Evolutionary conservation across 2,888 invertebrate species (phyloP).

Genomic region (Hirtodrosophila confusa): DNA sequence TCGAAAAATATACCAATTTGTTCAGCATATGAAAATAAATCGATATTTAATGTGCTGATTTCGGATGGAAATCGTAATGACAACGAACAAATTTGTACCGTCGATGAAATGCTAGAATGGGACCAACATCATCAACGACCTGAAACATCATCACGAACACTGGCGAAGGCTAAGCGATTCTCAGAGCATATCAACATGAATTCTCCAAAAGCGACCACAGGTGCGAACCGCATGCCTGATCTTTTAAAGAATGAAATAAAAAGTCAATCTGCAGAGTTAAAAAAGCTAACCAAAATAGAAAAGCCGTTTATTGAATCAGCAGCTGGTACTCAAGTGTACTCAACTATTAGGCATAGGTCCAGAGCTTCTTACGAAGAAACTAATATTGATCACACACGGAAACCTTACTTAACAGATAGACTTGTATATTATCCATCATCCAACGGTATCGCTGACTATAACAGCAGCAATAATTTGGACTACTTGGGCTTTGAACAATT

Average conservation of each 20-base stretch:
- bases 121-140: slow-evolving; percentile 61
- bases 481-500: slow-evolving; percentile 56
- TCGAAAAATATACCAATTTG: slow-evolving; percentile 84
- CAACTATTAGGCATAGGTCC: neutral
- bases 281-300: slow-evolving; percentile 2
- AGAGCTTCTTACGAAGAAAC: slow-evolving; percentile 59
- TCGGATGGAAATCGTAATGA: slow-evolving; percentile 37
- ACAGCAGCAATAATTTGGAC: slow-evolving; percentile 81
- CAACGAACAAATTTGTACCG: slow-evolving; percentile 49
- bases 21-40: slow-evolving; percentile 84
- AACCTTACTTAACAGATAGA: slow-evolving; percentile 88
- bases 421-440: slow-evolving; percentile 91
- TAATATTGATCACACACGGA: slow-evolving; percentile 63
- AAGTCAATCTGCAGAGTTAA: neutral
- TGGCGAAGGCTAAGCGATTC: neutral
- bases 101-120: slow-evolving; percentile 80
- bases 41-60: slow-evolving; percentile 80
- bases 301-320: neutral
- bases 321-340: neutral
- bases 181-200: neutral
- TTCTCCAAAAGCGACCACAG: neutral
- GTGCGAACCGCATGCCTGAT: slow-evolving; percentile 51
- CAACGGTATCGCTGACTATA: slow-evolving; percentile 84
- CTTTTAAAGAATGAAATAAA: slow-evolving; percentile 45
- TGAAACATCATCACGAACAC: neutral